phyloP scores from a whole-genome alignment of 2,113 vertebrate genomes.

The Phyllopteryx taeniolatus region DNA sequence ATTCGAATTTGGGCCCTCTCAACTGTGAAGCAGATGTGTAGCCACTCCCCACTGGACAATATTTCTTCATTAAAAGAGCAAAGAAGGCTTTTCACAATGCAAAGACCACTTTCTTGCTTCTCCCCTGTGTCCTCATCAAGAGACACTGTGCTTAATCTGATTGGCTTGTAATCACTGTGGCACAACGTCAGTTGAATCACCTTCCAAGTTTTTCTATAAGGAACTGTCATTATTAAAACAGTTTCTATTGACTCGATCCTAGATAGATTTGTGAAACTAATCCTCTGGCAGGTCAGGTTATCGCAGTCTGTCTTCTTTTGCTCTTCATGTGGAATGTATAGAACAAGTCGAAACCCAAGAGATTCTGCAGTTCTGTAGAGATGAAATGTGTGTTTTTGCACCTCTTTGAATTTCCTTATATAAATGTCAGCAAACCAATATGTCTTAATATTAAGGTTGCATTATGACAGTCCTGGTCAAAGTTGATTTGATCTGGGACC shows the following conservation, averaged over 20 bases:
- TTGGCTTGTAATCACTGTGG: background rate
- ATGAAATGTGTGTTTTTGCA: background rate
- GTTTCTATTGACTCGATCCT: background rate
- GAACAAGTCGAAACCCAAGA: background rate
- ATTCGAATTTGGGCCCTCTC: too few species aligned
- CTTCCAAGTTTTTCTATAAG: background rate
- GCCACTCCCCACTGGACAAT: background rate
- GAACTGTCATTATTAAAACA: background rate
- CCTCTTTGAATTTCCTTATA: background rate
- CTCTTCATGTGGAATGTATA: background rate
- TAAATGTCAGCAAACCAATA: background rate
- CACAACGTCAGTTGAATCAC: background rate
- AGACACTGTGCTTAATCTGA: background rate
- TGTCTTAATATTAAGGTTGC: constrained; percentile 22
- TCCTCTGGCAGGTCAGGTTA: background rate
- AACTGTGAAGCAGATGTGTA: background rate
- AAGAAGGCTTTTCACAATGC: background rate
- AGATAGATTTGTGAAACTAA: background rate
- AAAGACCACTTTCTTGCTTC: background rate
- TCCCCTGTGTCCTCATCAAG: background rate
- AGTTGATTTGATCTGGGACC: constrained; percentile 24
- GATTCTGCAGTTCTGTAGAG: background rate
- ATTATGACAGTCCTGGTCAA: constrained; percentile 15
- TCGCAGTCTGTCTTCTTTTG: background rate
- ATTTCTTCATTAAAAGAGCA: background rate